phyloP scores from a whole-genome alignment of 2,797 vertebrate genomes.

The Hippocampus kuda region DNA sequence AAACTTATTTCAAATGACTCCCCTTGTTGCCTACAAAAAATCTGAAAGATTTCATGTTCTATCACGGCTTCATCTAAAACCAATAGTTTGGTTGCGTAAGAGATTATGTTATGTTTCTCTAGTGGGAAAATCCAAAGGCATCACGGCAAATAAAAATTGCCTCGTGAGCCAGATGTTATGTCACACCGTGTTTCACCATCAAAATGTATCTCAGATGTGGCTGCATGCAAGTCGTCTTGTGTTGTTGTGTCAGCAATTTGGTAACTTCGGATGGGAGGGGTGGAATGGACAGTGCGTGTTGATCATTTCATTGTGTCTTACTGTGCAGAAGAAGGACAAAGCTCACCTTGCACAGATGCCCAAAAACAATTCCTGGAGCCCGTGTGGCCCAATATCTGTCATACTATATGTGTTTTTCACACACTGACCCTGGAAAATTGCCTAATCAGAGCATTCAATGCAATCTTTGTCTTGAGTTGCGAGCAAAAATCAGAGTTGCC shows the following conservation, averaged over 20 bases:
- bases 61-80: conserved; percentile 15
- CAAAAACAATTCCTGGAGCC: background rate
- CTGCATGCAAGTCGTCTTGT: background rate
- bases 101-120: conserved; percentile 41
- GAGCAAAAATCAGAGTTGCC: no score
- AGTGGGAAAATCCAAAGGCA: conserved; percentile 29
- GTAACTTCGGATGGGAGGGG: background rate
- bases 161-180: conserved; percentile 23
- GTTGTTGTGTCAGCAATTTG: background rate
- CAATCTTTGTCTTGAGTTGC: no score
- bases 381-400: no score
- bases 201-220: conserved; percentile 15
- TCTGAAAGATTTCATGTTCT: conserved; percentile 17
- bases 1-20: background rate
- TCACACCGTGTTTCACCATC: conserved; percentile 19
- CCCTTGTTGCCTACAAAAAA: conserved; percentile 9
- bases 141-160: background rate
- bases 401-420: no score
- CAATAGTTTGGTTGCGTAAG: conserved; percentile 40
- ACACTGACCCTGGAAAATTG: no score
- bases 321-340: background rate
- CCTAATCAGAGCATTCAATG: no score
- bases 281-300: background rate
- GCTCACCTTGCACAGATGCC: background rate
- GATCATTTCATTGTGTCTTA: background rate